Evolutionary conservation across 2,113 vertebrate genomes (phyloP).

Genomic region (Globicephala melas): DNA sequence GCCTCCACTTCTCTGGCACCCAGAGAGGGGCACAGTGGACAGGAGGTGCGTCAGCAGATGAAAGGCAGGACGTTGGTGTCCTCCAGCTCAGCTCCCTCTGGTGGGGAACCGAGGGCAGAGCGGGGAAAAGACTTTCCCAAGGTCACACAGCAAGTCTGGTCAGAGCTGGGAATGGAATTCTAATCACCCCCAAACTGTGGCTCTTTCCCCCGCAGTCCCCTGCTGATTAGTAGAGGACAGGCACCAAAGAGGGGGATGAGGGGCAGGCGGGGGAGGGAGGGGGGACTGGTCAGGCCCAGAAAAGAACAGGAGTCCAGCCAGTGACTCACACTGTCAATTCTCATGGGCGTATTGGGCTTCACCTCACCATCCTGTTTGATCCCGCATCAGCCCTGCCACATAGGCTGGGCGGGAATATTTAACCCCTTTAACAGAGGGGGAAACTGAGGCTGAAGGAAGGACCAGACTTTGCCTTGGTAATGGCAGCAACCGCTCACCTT

Average conservation of each 20-base stretch:
- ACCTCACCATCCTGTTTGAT: not conserved
- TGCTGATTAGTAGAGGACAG: slow-evolving; percentile 42
- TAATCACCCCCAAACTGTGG: not conserved
- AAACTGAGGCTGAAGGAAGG: slow-evolving; percentile 19
- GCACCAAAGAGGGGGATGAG: slow-evolving; percentile 14
- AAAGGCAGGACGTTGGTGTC: not conserved
- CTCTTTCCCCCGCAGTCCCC: slow-evolving; percentile 27
- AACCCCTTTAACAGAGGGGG: not conserved
- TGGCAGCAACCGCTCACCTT: not conserved
- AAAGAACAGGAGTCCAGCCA: not conserved
- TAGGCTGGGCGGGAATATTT: not conserved
- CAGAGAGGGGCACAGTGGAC: slow-evolving; percentile 7
- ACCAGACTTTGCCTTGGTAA: not conserved
- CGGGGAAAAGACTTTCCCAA: not conserved
- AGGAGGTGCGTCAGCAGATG: not conserved
- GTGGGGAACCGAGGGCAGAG: slow-evolving; percentile 8
- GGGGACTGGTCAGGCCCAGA: not conserved
- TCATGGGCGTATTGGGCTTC: not conserved
- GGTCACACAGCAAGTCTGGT: slow-evolving; percentile 20
- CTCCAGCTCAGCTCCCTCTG: not conserved
- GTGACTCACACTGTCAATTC: not conserved
- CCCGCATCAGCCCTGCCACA: not conserved
- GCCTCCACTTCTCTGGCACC: not conserved
- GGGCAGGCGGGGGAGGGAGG: not conserved
- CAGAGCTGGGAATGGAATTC: not conserved